These are phyloP conservation scores for Smutsia temminckii DNA, from an alignment of 2,797 vertebrate species.

Conservation along the genomic window DNA sequence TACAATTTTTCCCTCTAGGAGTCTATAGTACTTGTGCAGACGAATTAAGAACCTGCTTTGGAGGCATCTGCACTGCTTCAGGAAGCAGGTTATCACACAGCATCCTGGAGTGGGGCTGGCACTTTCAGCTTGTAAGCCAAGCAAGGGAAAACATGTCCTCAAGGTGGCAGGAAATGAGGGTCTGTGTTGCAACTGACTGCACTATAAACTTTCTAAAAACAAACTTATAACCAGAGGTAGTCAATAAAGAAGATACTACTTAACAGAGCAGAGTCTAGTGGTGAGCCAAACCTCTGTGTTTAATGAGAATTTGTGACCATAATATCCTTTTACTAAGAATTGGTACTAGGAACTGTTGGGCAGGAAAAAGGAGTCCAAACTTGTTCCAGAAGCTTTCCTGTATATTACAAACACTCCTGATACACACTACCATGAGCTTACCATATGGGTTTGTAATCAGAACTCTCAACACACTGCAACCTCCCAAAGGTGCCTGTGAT, in stretches of 20 bases:
- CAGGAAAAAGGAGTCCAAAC: neutral
- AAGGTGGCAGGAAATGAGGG: neutral
- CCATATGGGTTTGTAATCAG: neutral
- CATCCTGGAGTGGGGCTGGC: neutral
- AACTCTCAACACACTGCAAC: neutral
- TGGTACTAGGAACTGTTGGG: neutral
- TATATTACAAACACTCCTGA: neutral
- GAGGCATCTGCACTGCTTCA: neutral
- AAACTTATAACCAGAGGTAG: neutral
- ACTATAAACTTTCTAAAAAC: neutral
- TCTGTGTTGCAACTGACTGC: neutral
- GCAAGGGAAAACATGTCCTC: neutral
- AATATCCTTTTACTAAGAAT: neutral
- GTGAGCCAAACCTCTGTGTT: neutral
- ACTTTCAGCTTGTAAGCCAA: neutral
- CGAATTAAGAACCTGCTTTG: neutral
- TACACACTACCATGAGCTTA: too few relatives aligned
- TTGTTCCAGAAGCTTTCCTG: too few relatives aligned
- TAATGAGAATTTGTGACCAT: neutral
- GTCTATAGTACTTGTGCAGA: neutral
- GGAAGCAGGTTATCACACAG: neutral
- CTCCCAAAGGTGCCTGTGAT: neutral
- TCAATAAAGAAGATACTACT: neutral
- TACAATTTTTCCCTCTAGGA: too few relatives aligned
- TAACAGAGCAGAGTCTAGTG: fast-evolving